Base-by-base conservation (phyloP, 2,113 vertebrate species). In the Pseudolaguvia tuberculata region DNA sequence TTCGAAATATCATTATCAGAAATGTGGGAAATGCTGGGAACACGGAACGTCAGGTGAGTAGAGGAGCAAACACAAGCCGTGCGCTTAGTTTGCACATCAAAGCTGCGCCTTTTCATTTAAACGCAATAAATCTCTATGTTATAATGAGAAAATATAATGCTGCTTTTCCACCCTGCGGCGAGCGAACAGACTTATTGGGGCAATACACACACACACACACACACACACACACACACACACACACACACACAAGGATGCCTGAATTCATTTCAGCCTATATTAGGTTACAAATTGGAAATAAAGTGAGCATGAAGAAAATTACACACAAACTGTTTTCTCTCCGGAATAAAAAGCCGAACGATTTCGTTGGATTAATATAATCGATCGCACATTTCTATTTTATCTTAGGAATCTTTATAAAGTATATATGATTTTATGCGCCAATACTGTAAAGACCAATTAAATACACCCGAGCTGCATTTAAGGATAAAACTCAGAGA, bases 141-240 rank as follows among this genome's bases (percentile, higher is more conserved):
- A 75, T 88, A 88, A 88, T 85, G 85, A 89, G 84, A 83, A 79
- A 84, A 79, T 27, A 20, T 18, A 81, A 78, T 68, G 72, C n/a
- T 17, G 62, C 12, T 47, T 56, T 66, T 56, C 69, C 80, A 63
- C 67, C 29, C 77, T 68, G 72, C n/a, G 61, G 75, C 48, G 80
- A 83, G 87, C 83, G 82, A 86, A 87, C 79, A 85, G 74, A 61
- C 52, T 84, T 84, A 87, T 87, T 90, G 88, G 80, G 81, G 65
- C 45, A 50, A n/a, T 2, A 15, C 62, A 23, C n/a, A 63, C 61
- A 42, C 59, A 63, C 59, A 45, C 59, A 63, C 59, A 21, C 20
- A 61, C 58, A 61, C 58, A 61, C 58, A 35, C 58, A 39, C 58
- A 55, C 20, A 18, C 56, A 35, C 31, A 35, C 31, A 35, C 31